Evolutionary conservation across 2,888 invertebrate species (phyloP).

Genomic region (Meliscaeva auricollis): DNA sequence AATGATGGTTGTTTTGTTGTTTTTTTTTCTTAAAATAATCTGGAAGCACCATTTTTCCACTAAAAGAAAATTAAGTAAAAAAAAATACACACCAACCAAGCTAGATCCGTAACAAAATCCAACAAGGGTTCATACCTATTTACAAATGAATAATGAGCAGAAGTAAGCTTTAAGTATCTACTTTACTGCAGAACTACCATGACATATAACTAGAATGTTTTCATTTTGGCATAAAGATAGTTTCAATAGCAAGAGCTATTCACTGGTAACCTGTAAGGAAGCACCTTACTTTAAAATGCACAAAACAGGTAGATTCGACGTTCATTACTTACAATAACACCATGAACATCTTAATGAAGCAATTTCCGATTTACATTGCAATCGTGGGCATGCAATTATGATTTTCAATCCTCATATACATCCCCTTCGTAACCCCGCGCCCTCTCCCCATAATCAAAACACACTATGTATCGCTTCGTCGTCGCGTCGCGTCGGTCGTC

Average conservation of each 20-base stretch:
- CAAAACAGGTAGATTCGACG: constrained; percentile 59
- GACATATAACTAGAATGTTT: constrained; percentile 1
- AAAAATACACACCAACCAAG: too few species aligned
- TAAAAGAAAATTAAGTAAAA: too few species aligned
- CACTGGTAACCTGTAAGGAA: constrained; percentile 9
- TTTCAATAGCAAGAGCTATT: not conserved
- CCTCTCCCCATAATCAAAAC: not conserved
- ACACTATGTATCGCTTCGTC: too few species aligned
- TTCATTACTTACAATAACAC: constrained; percentile 47
- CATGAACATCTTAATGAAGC: constrained; percentile 72
- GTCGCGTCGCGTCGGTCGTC: too few species aligned
- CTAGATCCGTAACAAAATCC: too few species aligned
- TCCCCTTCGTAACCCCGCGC: not conserved
- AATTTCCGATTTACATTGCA: constrained; percentile 72
- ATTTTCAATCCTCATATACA: constrained; percentile 21
- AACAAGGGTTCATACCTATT: too few species aligned
- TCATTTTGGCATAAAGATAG: constrained; percentile 31
- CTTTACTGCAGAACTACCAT: too few species aligned
- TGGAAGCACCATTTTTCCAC: too few species aligned
- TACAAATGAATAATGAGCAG: too few species aligned
- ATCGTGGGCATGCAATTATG: constrained; percentile 71
- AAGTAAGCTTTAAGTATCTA: too few species aligned
- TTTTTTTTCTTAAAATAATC: too few species aligned
- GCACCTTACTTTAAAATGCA: constrained; percentile 27
- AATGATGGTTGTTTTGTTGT: too few species aligned